Conservation (phyloP, 1,140 invertebrate species). For the Hyposmocoma kahamanoa region DNA sequence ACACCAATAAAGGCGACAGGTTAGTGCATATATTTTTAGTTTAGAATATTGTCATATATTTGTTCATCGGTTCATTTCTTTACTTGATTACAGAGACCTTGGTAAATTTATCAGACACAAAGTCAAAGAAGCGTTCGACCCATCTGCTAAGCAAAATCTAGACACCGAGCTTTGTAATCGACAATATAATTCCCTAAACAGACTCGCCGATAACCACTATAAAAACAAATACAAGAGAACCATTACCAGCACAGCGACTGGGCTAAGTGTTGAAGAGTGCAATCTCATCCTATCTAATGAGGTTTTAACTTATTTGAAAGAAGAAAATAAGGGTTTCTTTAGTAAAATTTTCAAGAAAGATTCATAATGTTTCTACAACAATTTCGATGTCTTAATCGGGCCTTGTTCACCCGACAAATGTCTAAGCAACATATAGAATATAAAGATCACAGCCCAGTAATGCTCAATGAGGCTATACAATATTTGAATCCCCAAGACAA, state of each 20-base stretch:
- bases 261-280: slow-evolving; percentile 81
- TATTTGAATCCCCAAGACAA: slow-evolving; percentile 78
- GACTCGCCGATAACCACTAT: slow-evolving; percentile 81
- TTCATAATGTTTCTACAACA: slow-evolving; percentile 41
- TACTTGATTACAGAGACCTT: slow-evolving; percentile 83
- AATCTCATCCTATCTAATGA: slow-evolving; percentile 81
- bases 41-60: slow-evolving; percentile 9
- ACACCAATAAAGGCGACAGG: slow-evolving; percentile 82
- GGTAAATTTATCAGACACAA: slow-evolving; percentile 82
- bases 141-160: slow-evolving; percentile 71
- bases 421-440: slow-evolving; percentile 30
- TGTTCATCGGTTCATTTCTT: too few species aligned
- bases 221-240: slow-evolving; percentile 77
- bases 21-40: slow-evolving; percentile 56
- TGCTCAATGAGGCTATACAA: slow-evolving; percentile 80
- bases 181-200: slow-evolving; percentile 80
- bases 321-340: slow-evolving; percentile 74
- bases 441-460: slow-evolving; percentile 80
- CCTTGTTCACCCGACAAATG: slow-evolving; percentile 17
- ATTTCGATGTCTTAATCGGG: slow-evolving; percentile 14
- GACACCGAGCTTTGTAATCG: slow-evolving; percentile 77
- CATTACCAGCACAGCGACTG: slow-evolving; percentile 77
- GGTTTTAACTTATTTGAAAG: slow-evolving; percentile 76
- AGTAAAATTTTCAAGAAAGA: slow-evolving; percentile 64
- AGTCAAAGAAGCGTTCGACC: slow-evolving; percentile 78